These are phyloP conservation scores for Parelbella ahira DNA, from an alignment of 2,888 invertebrate species.

Conservation along the genomic window DNA sequence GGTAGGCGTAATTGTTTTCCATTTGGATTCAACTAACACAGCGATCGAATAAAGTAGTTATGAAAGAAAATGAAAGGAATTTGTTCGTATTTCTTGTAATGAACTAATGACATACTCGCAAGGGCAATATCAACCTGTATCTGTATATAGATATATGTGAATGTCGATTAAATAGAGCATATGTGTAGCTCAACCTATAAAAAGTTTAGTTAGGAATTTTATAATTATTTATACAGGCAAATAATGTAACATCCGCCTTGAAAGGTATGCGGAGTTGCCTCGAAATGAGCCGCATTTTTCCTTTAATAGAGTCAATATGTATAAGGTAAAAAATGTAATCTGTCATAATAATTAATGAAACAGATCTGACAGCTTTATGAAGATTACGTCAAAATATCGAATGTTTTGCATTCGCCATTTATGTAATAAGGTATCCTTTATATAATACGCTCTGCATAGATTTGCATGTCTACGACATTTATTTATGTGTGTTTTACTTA, in stretches of 20 bases:
- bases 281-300: slow-evolving; percentile 13
- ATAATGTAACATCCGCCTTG: slow-evolving; percentile 23
- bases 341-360: slow-evolving; percentile 19
- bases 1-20: slow-evolving; percentile 8
- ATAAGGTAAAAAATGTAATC: slow-evolving; percentile 6
- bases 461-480: too few relatives aligned
- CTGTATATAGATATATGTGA: slow-evolving; percentile 7
- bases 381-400: slow-evolving; percentile 7
- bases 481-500: too few relatives aligned
- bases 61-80: slow-evolving; percentile 1
- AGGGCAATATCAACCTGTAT: not conserved
- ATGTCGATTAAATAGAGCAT: slow-evolving; percentile 12
- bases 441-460: slow-evolving; percentile 11
- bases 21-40: too few relatives aligned
- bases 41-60: too few relatives aligned
- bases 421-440: slow-evolving; percentile 8
- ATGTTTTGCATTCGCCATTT: slow-evolving; percentile 15
- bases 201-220: slow-evolving; percentile 18
- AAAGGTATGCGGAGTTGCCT: slow-evolving; percentile 16
- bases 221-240: slow-evolving; percentile 10
- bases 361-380: slow-evolving; percentile 7
- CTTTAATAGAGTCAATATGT: not conserved
- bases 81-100: slow-evolving; percentile 1
- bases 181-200: not conserved
- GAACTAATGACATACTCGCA: not conserved